Conservation (phyloP, 37 sponge, comb jelly and placozoan genomes). For the Beroe forskalii region DNA sequence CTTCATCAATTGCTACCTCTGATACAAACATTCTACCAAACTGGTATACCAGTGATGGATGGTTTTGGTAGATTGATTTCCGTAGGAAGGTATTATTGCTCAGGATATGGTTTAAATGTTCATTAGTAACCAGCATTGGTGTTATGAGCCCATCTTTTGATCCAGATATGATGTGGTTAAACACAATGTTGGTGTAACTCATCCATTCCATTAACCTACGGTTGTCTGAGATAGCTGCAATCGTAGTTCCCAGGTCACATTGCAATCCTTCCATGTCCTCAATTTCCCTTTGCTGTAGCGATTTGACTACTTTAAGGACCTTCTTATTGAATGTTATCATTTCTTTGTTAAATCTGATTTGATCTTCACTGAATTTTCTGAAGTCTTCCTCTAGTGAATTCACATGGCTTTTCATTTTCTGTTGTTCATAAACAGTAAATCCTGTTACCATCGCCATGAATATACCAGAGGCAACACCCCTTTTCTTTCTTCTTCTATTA, state of each 20-base stretch:
- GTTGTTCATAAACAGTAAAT: not conserved
- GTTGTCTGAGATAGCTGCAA: not conserved
- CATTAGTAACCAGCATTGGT: not conserved
- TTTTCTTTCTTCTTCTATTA: not conserved
- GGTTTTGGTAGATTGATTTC: not conserved
- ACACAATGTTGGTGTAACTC: not conserved
- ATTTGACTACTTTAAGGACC: not conserved
- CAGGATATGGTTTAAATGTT: not conserved
- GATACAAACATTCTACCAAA: not conserved
- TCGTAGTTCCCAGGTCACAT: not conserved
- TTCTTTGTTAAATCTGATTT: not conserved
- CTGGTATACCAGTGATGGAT: not conserved
- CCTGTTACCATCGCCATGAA: not conserved
- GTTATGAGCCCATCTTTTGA: not conserved
- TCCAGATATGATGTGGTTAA: not conserved
- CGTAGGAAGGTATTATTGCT: not conserved
- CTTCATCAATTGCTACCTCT: not conserved
- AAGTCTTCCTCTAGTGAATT: not conserved
- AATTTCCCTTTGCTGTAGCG: not conserved
- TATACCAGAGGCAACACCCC: not conserved
- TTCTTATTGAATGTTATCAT: not conserved
- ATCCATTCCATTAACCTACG: not conserved
- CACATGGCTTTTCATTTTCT: not conserved
- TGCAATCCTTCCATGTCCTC: not conserved
- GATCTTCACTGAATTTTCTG: not conserved